These are phyloP conservation scores for Biston stratarius DNA, from an alignment of 2,888 invertebrate species.

Conservation along the genomic window DNA sequence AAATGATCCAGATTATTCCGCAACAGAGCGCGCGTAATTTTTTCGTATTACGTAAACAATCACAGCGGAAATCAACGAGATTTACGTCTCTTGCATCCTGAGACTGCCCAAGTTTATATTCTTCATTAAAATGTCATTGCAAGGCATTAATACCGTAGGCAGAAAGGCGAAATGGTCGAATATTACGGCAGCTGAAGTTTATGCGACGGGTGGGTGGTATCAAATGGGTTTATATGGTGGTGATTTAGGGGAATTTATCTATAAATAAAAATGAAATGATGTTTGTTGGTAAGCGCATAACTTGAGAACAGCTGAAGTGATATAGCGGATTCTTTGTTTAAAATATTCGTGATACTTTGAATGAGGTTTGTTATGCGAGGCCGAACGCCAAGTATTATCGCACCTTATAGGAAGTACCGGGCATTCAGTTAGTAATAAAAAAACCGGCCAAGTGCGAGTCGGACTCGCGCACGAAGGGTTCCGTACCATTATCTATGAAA, in stretches of 20 bases:
- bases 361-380: no score
- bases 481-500: no score
- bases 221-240: slow-evolving; percentile 44
- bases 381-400: no score
- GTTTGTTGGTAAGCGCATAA: no score
- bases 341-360: no score
- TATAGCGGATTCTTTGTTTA: no score
- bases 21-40: slow-evolving; percentile 26
- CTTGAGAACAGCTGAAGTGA: no score
- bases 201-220: slow-evolving; percentile 54
- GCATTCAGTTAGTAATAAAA: no score
- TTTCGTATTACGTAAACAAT: slow-evolving; percentile 34
- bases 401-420: no score
- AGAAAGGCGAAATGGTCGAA: slow-evolving; percentile 57
- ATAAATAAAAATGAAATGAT: no score
- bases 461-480: no score
- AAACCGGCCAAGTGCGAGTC: no score
- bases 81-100: slow-evolving; percentile 46
- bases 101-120: slow-evolving; percentile 49
- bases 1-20: slow-evolving; percentile 27
- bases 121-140: slow-evolving; percentile 61
- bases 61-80: slow-evolving; percentile 40
- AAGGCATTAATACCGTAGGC: slow-evolving; percentile 54
- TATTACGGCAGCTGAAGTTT: slow-evolving; percentile 57
- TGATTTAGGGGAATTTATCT: background rate